Conservation (phyloP, 2,888 invertebrate genomes). For the Pilophorus perplexus region DNA sequence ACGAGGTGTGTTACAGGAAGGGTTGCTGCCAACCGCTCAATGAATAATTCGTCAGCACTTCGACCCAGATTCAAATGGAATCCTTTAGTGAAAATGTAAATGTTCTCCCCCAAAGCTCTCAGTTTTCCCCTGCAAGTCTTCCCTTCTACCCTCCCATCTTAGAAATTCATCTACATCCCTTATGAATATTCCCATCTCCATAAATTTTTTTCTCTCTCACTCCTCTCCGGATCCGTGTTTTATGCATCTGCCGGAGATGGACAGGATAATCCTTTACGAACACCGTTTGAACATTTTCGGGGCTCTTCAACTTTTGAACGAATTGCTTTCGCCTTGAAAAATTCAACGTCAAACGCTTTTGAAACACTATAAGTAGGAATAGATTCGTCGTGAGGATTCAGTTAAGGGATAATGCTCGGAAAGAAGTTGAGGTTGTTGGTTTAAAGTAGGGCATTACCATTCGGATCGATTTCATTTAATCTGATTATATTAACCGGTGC, state of each 20-base stretch:
- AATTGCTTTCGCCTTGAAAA: too few relatives aligned
- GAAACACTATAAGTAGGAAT: too few relatives aligned
- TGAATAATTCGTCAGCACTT: slow-evolving; percentile 36
- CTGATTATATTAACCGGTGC: slow-evolving; percentile 35
- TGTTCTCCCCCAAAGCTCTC: slow-evolving; percentile 20
- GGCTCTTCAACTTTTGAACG: too few relatives aligned
- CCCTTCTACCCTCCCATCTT: slow-evolving; percentile 2
- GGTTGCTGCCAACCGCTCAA: slow-evolving; percentile 16
- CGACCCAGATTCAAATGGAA: slow-evolving; percentile 36
- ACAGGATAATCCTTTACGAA: too few relatives aligned
- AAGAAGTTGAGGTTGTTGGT: slow-evolving; percentile 20
- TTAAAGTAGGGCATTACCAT: slow-evolving; percentile 39
- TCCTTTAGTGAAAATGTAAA: slow-evolving; percentile 35
- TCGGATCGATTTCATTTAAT: slow-evolving; percentile 41
- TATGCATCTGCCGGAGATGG: too few relatives aligned
- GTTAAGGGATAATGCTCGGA: too few relatives aligned
- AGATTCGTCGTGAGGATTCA: too few relatives aligned
- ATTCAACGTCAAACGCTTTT: too few relatives aligned
- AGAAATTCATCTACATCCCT: slow-evolving; percentile 31
- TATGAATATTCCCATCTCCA: slow-evolving; percentile 30
- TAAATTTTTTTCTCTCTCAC: slow-evolving; percentile 14
- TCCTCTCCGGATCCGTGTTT: background rate
- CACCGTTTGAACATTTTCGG: background rate
- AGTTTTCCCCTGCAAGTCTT: too few relatives aligned
- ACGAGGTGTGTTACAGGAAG: too few relatives aligned